Conservation (phyloP, 2,888 invertebrate species). For the Sinodicranocentrus sp. region DNA sequence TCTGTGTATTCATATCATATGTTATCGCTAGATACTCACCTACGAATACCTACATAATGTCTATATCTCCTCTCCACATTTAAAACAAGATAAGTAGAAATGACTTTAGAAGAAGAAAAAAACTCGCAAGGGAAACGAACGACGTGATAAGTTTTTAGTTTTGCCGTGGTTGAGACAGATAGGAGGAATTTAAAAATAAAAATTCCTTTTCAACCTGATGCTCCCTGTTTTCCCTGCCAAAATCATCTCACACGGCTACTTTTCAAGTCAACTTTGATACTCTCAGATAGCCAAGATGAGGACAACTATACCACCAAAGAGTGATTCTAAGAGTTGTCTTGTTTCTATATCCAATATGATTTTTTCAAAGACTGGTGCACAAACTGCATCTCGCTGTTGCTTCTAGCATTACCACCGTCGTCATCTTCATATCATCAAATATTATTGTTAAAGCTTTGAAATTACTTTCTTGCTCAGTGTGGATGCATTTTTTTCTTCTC, state of each 20-base stretch:
- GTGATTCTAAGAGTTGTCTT: not conserved
- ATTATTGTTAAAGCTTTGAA: slow-evolving; percentile 32
- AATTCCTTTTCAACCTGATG: slow-evolving; percentile 43
- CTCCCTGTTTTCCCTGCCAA: slow-evolving; percentile 40
- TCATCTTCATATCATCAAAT: slow-evolving; percentile 30
- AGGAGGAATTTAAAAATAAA: slow-evolving; percentile 37
- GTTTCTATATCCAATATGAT: not conserved
- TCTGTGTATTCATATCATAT: not conserved
- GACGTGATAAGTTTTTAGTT: slow-evolving; percentile 38
- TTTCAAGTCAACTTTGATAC: slow-evolving; percentile 47
- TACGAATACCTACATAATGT: no score
- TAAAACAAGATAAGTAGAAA: not conserved
- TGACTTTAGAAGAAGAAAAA: not conserved
- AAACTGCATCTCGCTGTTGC: not conserved
- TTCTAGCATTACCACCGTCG: not conserved
- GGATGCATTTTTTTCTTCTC: not conserved
- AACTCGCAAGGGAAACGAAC: slow-evolving; percentile 31
- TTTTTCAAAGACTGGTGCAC: slow-evolving; percentile 5
- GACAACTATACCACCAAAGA: not conserved
- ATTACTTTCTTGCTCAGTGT: slow-evolving; percentile 7
- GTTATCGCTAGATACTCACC: not conserved
- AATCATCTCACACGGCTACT: slow-evolving; percentile 42
- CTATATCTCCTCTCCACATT: not conserved
- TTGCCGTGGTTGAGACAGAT: slow-evolving; percentile 32
- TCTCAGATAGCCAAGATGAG: not conserved